phyloP scores from a whole-genome alignment of 2,888 invertebrate species.

The Amaurobius ferox region DNA sequence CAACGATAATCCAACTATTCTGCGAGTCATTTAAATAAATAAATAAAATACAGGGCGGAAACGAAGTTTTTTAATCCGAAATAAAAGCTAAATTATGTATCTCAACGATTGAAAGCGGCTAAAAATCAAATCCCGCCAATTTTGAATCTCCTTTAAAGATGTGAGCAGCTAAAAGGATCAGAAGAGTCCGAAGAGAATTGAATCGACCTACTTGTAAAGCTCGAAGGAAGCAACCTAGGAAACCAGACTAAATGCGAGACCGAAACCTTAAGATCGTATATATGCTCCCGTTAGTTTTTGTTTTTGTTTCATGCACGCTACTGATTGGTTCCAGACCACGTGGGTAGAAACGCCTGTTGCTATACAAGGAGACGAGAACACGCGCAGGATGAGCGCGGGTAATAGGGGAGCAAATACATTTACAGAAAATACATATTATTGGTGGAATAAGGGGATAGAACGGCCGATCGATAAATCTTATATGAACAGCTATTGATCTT shows the following conservation, averaged over 20 bases:
- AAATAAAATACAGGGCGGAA: no score
- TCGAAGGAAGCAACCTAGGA: neutral
- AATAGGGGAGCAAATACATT: neutral
- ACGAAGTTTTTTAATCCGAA: no score
- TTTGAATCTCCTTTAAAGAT: no score
- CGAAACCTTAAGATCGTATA: neutral
- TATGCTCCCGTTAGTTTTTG: neutral
- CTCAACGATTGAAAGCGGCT: no score
- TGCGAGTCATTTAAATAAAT: no score
- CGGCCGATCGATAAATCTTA: conserved; percentile 2
- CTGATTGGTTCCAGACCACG: neutral
- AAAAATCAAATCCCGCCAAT: no score
- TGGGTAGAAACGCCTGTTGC: conserved; percentile 19
- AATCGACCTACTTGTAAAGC: neutral
- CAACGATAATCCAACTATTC: no score
- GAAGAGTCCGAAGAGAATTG: neutral
- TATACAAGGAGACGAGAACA: neutral
- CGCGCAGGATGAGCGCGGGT: neutral
- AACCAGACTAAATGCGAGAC: neutral
- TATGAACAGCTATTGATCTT: no score
- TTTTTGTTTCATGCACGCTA: neutral
- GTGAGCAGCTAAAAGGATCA: neutral
- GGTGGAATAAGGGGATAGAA: neutral
- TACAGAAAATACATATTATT: neutral
- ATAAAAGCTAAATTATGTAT: no score